Conservation (phyloP, 2,797 vertebrate species). For the Lepilemur ruficaudatus region DNA sequence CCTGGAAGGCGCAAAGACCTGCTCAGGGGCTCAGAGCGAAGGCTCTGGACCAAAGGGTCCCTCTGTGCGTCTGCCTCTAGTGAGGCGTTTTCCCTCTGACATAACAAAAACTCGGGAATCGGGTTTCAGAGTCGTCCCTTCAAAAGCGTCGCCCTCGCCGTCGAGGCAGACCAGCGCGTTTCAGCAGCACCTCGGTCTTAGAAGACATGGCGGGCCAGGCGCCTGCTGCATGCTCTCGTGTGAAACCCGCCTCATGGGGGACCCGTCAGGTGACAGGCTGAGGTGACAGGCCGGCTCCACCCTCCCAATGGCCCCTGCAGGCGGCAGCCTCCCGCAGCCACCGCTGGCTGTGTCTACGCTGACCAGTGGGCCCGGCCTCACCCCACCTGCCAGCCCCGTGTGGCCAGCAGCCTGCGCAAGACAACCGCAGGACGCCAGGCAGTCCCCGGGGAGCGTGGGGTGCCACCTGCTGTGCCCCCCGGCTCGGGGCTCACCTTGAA, state of each 20-base stretch:
- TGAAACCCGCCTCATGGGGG: neutral
- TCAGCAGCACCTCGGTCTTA: neutral
- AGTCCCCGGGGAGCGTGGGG: accelerated
- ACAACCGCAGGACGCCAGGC: accelerated
- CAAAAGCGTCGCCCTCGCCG: neutral
- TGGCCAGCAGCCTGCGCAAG: neutral
- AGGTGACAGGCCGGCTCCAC: neutral
- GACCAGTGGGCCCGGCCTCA: no score
- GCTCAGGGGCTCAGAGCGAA: accelerated
- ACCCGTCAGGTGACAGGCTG: neutral
- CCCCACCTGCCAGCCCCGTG: neutral
- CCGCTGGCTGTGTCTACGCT: neutral
- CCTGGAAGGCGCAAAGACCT: constrained; percentile 82
- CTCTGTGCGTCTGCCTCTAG: accelerated
- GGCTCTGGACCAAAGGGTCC: no score
- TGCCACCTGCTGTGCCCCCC: neutral
- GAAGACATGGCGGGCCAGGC: neutral
- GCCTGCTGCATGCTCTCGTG: neutral
- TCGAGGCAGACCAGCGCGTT: accelerated
- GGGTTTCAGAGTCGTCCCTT: neutral
- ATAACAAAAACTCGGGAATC: accelerated
- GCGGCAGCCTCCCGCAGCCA: neutral
- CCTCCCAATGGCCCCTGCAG: neutral
- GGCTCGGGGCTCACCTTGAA: constrained; percentile 90
- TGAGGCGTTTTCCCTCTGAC: neutral